phyloP scores from a whole-genome alignment of 2,797 vertebrate species.

The Avahi laniger region DNA sequence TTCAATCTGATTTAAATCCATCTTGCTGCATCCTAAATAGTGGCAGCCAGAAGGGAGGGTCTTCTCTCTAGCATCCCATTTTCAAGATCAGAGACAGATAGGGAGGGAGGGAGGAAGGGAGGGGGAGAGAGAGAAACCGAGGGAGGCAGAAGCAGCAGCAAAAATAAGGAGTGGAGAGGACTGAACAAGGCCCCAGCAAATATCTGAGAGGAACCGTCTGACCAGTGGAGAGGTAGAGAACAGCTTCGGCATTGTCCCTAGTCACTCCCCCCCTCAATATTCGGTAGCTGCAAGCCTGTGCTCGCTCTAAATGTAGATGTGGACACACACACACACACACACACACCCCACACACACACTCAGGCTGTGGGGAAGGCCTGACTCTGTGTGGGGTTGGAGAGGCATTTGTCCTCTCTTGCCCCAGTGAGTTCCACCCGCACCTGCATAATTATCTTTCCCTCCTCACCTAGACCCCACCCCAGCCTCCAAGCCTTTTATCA shows the following conservation, averaged over 20 bases:
- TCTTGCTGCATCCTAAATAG: constrained; percentile 15
- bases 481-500: background rate
- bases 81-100: background rate
- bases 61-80: background rate
- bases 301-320: background rate
- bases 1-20: constrained; percentile 40
- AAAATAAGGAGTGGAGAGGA: background rate
- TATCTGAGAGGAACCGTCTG: background rate
- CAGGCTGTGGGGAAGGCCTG: background rate
- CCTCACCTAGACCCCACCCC: background rate
- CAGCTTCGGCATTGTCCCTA: background rate
- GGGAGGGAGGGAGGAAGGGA: background rate
- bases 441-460: background rate
- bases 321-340: background rate
- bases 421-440: background rate
- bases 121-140: background rate
- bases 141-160: background rate
- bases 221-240: background rate
- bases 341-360: background rate
- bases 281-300: background rate
- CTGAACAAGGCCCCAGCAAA: background rate
- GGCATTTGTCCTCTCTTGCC: background rate
- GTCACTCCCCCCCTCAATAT: background rate
- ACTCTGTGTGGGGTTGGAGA: background rate
- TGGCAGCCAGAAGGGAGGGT: background rate